Conservation (phyloP, 2,888 invertebrate genomes). For the Caenorhabditis imperialis region DNA sequence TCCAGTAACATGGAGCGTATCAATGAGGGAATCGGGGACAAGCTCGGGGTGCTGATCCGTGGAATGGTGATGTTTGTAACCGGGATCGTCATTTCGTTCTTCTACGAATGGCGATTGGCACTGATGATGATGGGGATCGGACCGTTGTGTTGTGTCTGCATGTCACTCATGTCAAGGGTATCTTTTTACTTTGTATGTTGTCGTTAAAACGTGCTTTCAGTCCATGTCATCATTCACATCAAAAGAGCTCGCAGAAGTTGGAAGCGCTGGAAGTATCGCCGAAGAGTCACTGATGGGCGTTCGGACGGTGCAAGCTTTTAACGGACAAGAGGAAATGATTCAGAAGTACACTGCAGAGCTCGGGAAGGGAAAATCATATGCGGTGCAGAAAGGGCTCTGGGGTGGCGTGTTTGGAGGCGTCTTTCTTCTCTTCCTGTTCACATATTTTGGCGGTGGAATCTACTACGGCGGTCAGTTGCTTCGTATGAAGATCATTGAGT, state of each 20-base stretch:
- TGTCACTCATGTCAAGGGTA: constrained; percentile 56
- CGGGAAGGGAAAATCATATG: constrained; percentile 46
- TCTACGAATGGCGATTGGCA: constrained; percentile 64
- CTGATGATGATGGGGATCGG: constrained; percentile 59
- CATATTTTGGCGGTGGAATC: constrained; percentile 60
- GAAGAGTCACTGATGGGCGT: constrained; percentile 67
- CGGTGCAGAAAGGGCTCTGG: constrained; percentile 62
- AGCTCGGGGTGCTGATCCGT: constrained; percentile 60
- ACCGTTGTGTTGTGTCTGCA: constrained; percentile 39
- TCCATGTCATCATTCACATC: constrained; percentile 52
- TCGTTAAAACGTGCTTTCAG: constrained; percentile 36
- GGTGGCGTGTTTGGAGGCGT: constrained; percentile 65
- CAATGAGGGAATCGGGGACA: constrained; percentile 67
- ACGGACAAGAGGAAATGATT: constrained; percentile 67
- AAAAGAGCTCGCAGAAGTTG: constrained; percentile 57
- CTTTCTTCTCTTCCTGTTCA: constrained; percentile 61
- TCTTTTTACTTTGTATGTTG: neutral
- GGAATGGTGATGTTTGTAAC: constrained; percentile 57
- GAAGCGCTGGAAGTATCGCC: constrained; percentile 64
- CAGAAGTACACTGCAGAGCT: constrained; percentile 54
- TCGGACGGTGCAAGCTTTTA: constrained; percentile 67
- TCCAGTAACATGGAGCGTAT: constrained; percentile 24
- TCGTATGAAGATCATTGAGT: constrained; percentile 43
- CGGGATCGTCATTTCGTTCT: constrained; percentile 54
- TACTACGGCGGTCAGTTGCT: constrained; percentile 62